phyloP scores from a whole-genome alignment of 2,888 invertebrate species.

The Dromius quadrimaculatus region DNA sequence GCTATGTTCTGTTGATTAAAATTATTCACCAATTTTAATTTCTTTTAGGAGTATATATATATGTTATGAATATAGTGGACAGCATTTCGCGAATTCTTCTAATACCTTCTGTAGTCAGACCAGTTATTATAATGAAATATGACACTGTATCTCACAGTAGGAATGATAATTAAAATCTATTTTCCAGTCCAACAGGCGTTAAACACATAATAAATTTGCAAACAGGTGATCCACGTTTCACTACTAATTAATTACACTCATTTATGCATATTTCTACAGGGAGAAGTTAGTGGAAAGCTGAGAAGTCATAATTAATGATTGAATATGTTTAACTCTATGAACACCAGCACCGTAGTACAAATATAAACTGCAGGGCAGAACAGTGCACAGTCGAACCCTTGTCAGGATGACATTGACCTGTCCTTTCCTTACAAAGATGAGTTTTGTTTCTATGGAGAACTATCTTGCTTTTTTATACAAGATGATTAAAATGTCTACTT shows the following conservation, averaged over 20 bases:
- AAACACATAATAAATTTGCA: slow-evolving; percentile 32
- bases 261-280: slow-evolving; percentile 19
- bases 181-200: slow-evolving; percentile 16
- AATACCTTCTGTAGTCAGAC: neutral
- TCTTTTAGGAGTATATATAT: too few species aligned
- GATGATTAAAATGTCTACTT: slow-evolving; percentile 34
- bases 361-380: neutral
- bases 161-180: slow-evolving; percentile 31
- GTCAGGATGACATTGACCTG: slow-evolving; percentile 34
- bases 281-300: neutral
- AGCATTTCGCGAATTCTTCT: neutral
- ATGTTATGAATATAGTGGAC: too few species aligned
- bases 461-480: slow-evolving; percentile 12
- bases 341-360: slow-evolving; percentile 30
- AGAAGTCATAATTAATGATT: slow-evolving; percentile 28
- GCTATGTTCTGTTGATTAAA: slow-evolving; percentile 8
- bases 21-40: too few species aligned
- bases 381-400: slow-evolving; percentile 22
- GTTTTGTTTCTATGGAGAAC: slow-evolving; percentile 35
- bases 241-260: slow-evolving; percentile 30
- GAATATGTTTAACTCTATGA: slow-evolving; percentile 18
- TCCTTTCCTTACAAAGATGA: slow-evolving; percentile 18
- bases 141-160: neutral
- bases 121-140: slow-evolving; percentile 14
- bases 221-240: slow-evolving; percentile 30